phyloP scores from a whole-genome alignment of 2,888 invertebrate genomes.

The Pediacus dermestoides region DNA sequence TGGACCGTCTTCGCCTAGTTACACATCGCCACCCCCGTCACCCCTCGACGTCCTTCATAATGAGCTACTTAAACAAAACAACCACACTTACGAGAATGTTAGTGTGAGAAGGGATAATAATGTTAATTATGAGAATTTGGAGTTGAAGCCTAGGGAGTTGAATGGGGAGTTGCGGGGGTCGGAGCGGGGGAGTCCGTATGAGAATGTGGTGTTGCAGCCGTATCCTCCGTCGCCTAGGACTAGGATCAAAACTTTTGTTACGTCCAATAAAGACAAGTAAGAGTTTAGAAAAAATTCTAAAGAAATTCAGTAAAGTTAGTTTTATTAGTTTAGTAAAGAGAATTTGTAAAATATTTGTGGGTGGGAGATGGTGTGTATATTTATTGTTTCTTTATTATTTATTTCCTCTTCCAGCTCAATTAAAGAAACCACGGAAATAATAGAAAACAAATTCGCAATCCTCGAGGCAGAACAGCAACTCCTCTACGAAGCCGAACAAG shows the following conservation, averaged over 20 bases:
- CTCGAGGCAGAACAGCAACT: conserved; percentile 41
- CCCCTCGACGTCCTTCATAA: conserved; percentile 41
- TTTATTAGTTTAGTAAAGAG: too few relatives aligned
- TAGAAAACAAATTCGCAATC: conserved; percentile 52
- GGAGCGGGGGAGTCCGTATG: conserved; percentile 55
- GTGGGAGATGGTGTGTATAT: too few relatives aligned
- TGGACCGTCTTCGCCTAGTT: conserved; percentile 35
- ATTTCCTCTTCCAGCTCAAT: conserved; percentile 38
- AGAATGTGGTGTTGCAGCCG: conserved; percentile 52
- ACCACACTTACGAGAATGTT: conserved; percentile 40
- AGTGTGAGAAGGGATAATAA: conserved; percentile 36
- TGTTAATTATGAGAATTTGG: conserved; percentile 43
- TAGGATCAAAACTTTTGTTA: conserved; percentile 58
- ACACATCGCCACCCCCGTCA: conserved; percentile 51
- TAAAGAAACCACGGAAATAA: conserved; percentile 45
- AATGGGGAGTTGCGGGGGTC: conserved; percentile 35
- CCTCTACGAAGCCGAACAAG: conserved; percentile 34
- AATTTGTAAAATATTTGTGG: too few relatives aligned
- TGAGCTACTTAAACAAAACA: conserved; percentile 33
- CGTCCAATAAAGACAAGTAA: conserved; percentile 41
- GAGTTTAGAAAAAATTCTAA: too few relatives aligned
- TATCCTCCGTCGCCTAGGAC: conserved; percentile 56
- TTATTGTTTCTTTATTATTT: too few relatives aligned
- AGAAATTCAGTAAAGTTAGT: too few relatives aligned
- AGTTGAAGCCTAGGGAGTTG: conserved; percentile 38